These are phyloP conservation scores for Temnothorax curvispinosus DNA, from an alignment of 1,140 invertebrate species.

Conservation along the genomic window DNA sequence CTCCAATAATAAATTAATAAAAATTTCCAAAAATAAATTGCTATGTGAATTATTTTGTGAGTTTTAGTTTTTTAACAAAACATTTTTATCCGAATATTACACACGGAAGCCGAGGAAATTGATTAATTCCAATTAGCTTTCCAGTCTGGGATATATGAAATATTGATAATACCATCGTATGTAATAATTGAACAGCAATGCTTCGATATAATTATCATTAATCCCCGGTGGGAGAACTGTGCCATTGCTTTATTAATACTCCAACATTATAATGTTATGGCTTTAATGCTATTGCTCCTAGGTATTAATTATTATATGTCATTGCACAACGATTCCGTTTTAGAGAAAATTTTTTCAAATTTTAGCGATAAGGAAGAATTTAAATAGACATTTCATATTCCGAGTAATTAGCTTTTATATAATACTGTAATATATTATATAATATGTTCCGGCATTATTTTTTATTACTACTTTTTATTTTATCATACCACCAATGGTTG, in stretches of 20 bases:
- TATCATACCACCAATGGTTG: background rate
- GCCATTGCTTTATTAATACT: constrained; percentile 21
- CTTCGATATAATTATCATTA: constrained; percentile 39
- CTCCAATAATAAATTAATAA: background rate
- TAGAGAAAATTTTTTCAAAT: background rate
- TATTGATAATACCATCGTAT: background rate
- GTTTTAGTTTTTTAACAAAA: background rate
- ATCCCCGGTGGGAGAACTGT: background rate
- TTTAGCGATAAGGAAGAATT: background rate
- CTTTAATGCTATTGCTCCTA: background rate
- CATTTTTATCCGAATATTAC: background rate
- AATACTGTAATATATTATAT: background rate
- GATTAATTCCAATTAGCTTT: constrained; percentile 34
- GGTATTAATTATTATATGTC: constrained; percentile 13
- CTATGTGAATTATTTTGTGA: background rate
- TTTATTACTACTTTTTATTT: background rate
- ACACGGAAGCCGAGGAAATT: background rate
- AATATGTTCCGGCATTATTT: background rate
- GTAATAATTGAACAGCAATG: constrained; percentile 10
- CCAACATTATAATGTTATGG: constrained; percentile 1
- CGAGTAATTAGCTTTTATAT: background rate
- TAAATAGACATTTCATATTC: background rate
- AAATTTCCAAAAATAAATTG: background rate
- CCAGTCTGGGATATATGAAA: background rate
- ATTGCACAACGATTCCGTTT: background rate